phyloP scores from a whole-genome alignment of 2,797 vertebrate species.

The Tadarida brasiliensis region DNA sequence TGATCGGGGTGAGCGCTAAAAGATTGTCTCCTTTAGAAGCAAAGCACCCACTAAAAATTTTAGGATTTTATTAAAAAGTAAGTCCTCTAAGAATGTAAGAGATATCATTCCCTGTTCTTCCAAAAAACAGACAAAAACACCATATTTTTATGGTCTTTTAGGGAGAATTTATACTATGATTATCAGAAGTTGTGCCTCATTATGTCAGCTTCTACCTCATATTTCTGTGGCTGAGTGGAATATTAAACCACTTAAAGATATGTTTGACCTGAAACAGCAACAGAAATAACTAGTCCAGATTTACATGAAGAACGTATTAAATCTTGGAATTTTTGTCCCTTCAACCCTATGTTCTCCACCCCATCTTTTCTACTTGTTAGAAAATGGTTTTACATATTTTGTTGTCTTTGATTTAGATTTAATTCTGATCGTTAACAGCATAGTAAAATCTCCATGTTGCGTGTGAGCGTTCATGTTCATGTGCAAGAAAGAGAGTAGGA shows the following conservation, averaged over 20 bases:
- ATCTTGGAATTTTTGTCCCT: background rate
- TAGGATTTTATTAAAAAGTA: slow-evolving; percentile 32
- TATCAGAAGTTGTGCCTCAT: background rate
- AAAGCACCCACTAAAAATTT: slow-evolving; percentile 11
- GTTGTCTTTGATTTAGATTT: slow-evolving; percentile 29
- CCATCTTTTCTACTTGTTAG: background rate
- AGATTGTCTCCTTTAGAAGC: slow-evolving; percentile 22
- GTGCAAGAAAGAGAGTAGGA: too few relatives aligned
- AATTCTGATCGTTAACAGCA: background rate
- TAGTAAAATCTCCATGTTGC: background rate
- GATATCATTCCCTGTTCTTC: background rate
- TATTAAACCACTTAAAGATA: background rate
- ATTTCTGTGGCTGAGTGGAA: background rate
- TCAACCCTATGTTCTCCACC: background rate
- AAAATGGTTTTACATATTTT: background rate
- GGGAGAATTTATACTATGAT: slow-evolving; percentile 1
- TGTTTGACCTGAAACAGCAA: background rate
- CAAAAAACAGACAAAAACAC: background rate
- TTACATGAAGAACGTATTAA: slow-evolving; percentile 1
- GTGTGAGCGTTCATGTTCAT: background rate
- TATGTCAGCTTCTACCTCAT: background rate
- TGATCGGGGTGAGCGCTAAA: background rate
- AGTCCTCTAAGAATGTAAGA: background rate
- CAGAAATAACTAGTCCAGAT: background rate
- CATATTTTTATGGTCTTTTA: background rate